Evolutionary conservation across 2,113 vertebrate species (phyloP).

Genomic region (Phrynosoma platyrhinos): DNA sequence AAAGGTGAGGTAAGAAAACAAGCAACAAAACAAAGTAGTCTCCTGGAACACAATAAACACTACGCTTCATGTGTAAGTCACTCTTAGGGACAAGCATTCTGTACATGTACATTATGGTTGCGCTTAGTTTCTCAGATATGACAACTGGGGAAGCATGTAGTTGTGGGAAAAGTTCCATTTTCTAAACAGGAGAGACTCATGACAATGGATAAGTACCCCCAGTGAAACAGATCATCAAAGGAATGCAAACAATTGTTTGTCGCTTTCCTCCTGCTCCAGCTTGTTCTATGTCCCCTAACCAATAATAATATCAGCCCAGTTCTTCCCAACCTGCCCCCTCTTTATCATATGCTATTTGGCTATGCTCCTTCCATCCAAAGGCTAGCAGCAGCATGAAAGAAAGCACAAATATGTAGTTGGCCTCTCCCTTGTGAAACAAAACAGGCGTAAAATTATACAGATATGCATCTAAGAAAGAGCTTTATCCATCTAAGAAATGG

Average conservation of each 20-base stretch:
- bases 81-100: background rate
- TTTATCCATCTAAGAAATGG: constrained; percentile 31
- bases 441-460: constrained; percentile 19
- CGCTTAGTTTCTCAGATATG: background rate
- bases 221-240: background rate
- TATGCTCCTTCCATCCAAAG: constrained; percentile 48
- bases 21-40: background rate
- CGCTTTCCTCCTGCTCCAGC: constrained; percentile 29
- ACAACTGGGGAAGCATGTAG: constrained; percentile 1
- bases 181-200: background rate
- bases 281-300: constrained; percentile 21
- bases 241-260: constrained; percentile 36
- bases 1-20: background rate
- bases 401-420: constrained; percentile 33
- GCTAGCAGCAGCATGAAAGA: constrained; percentile 27
- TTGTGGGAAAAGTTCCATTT: background rate
- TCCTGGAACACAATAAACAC: background rate
- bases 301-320: background rate
- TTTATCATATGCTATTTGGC: constrained; percentile 34
- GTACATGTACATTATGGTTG: background rate
- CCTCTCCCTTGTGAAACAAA: constrained; percentile 24
- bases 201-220: background rate
- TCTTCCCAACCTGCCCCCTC: background rate
- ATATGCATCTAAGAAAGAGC: constrained; percentile 35
- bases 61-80: background rate